These are phyloP conservation scores for Campaea margaritaria DNA, from an alignment of 2,888 invertebrate species.

Conservation along the genomic window DNA sequence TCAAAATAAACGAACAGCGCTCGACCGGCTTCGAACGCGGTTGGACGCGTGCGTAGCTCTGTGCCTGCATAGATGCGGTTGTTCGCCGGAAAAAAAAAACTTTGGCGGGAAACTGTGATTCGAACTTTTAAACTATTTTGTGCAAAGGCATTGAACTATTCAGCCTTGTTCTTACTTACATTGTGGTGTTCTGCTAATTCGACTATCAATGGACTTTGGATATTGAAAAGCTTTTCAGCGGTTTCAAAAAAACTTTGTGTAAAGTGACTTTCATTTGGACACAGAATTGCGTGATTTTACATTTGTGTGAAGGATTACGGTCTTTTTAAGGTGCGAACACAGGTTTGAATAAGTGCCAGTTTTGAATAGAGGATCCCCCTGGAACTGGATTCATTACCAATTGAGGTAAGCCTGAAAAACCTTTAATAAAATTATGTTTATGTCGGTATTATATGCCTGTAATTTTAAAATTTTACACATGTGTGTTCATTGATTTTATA, in stretches of 20 bases:
- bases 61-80: constrained; percentile 39
- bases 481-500: too few relatives aligned
- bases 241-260: constrained; percentile 5
- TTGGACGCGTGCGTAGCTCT: constrained; percentile 69
- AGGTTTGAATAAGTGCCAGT: constrained; percentile 51
- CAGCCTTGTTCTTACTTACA: constrained; percentile 21
- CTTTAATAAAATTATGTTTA: not conserved
- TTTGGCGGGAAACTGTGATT: constrained; percentile 69
- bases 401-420: constrained; percentile 34
- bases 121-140: constrained; percentile 27
- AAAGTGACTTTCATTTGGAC: constrained; percentile 17
- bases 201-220: constrained; percentile 5
- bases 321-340: constrained; percentile 53
- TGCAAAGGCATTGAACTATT: constrained; percentile 21
- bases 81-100: constrained; percentile 53
- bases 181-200: constrained; percentile 18
- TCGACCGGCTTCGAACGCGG: constrained; percentile 76
- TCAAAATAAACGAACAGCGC: constrained; percentile 79
- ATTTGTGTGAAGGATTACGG: constrained; percentile 57
- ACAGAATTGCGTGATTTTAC: constrained; percentile 50
- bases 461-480: too few relatives aligned
- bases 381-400: constrained; percentile 34
- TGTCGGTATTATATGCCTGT: not conserved
- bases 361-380: constrained; percentile 43
- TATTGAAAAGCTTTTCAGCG: constrained; percentile 10